Evolutionary conservation across 2,888 invertebrate species (phyloP).

Genomic region (Coelopa pilipes): DNA sequence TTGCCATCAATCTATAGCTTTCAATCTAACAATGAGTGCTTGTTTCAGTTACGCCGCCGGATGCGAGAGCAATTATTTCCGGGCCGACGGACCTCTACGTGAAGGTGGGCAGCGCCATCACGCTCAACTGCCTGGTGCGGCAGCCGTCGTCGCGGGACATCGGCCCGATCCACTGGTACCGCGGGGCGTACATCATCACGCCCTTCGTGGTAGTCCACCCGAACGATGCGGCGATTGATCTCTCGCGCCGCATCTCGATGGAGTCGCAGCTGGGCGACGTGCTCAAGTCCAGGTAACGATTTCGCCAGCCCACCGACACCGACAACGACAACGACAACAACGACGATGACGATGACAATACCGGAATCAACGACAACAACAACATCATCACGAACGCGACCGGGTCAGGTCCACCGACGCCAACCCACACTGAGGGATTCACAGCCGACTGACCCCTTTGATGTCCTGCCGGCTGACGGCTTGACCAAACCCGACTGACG

Average conservation of each 20-base stretch:
- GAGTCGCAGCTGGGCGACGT: conserved; percentile 71
- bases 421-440: no score
- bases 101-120: conserved; percentile 79
- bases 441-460: no score
- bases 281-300: conserved; percentile 73
- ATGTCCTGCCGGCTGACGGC: no score
- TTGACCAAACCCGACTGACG: no score
- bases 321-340: not conserved
- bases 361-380: no score
- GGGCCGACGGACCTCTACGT: conserved; percentile 78
- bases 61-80: conserved; percentile 76
- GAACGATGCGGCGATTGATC: conserved; percentile 64
- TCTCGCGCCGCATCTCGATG: conserved; percentile 64
- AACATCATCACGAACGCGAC: no score
- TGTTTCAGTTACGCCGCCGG: conserved; percentile 67
- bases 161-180: conserved; percentile 79
- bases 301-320: not conserved
- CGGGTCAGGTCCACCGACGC: no score
- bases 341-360: not conserved
- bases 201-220: conserved; percentile 62
- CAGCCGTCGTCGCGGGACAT: conserved; percentile 75
- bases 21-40: no score
- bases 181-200: conserved; percentile 68
- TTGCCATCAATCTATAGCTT: no score
- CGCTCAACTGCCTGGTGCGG: conserved; percentile 77